A percentile compares a stretch with the other conserved stretches of the same genome.
Evolutionary conservation across 2,888 invertebrate species (phyloP).

Genomic region (Adela reaumurella): DNA sequence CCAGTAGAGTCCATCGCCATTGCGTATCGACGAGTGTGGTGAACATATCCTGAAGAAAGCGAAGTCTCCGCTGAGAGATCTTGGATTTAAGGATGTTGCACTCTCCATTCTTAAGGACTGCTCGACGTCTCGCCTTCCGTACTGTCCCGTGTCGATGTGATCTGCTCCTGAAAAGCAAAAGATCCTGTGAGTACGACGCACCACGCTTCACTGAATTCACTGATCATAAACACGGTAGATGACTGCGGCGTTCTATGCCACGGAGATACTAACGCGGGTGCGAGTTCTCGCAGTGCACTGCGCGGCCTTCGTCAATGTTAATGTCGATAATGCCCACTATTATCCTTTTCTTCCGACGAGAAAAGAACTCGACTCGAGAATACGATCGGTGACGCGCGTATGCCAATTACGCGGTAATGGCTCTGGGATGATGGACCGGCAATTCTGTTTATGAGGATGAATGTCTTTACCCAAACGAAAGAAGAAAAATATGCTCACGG

Average conservation of each 20-base stretch:
- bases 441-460: too few species aligned
- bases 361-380: too few species aligned
- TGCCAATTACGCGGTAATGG: too few species aligned
- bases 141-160: slow-evolving; percentile 64
- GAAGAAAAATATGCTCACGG: too few species aligned
- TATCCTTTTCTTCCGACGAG: slow-evolving; percentile 13
- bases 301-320: slow-evolving; percentile 41
- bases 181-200: slow-evolving; percentile 18
- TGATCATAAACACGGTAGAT: slow-evolving; percentile 19
- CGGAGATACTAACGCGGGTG: background rate
- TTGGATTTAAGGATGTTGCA: slow-evolving; percentile 91
- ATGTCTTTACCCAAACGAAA: too few species aligned
- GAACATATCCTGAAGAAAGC: slow-evolving; percentile 78
- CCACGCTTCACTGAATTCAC: slow-evolving; percentile 23
- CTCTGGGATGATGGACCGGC: too few species aligned
- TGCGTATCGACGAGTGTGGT: slow-evolving; percentile 87
- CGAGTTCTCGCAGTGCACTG: background rate
- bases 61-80: slow-evolving; percentile 74
- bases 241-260: background rate
- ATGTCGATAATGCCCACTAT: slow-evolving; percentile 30
- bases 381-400: too few species aligned
- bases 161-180: slow-evolving; percentile 60
- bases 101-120: slow-evolving; percentile 93
- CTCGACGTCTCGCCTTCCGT: slow-evolving; percentile 73
- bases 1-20: slow-evolving; percentile 88